These are phyloP conservation scores for Hucho hucho DNA, from an alignment of 2,113 vertebrate species.

Conservation along the genomic window DNA sequence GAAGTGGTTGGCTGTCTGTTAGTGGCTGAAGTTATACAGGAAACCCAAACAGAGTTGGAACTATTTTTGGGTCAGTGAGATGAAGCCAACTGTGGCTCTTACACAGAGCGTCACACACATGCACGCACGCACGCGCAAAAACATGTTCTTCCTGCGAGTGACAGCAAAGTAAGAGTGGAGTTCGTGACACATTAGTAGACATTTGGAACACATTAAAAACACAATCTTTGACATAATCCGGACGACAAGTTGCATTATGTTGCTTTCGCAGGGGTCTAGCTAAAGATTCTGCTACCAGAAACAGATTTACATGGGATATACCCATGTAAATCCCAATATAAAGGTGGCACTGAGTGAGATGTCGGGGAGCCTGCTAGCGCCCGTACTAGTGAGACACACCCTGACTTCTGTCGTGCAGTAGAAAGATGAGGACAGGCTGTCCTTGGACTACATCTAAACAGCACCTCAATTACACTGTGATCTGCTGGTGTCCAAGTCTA, in stretches of 20 bases:
- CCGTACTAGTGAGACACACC: background rate
- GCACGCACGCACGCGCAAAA: background rate
- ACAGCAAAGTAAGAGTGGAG: background rate
- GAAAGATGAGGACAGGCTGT: slow-evolving; percentile 9
- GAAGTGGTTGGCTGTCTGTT: background rate
- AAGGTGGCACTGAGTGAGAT: background rate
- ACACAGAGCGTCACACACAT: background rate
- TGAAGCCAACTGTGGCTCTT: background rate
- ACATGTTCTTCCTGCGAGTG: background rate
- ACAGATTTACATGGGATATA: background rate
- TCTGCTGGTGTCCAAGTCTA: slow-evolving; percentile 20
- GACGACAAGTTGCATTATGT: background rate
- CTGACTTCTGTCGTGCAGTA: background rate
- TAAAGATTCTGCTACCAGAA: background rate
- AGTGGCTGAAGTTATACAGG: background rate
- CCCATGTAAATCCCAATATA: background rate
- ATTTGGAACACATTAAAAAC: background rate
- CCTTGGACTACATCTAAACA: slow-evolving; percentile 56
- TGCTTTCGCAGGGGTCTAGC: background rate
- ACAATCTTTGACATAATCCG: background rate
- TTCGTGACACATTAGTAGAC: background rate
- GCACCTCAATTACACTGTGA: slow-evolving; percentile 53
- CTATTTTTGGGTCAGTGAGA: slow-evolving; percentile 10
- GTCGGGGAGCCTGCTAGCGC: background rate
- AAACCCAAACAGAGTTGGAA: slow-evolving; percentile 4